Evolutionary conservation across 2,797 vertebrate genomes (phyloP), one percentile per base, ranked within the genome.

Genomic region (Schizothorax lantsangensis): DNA sequence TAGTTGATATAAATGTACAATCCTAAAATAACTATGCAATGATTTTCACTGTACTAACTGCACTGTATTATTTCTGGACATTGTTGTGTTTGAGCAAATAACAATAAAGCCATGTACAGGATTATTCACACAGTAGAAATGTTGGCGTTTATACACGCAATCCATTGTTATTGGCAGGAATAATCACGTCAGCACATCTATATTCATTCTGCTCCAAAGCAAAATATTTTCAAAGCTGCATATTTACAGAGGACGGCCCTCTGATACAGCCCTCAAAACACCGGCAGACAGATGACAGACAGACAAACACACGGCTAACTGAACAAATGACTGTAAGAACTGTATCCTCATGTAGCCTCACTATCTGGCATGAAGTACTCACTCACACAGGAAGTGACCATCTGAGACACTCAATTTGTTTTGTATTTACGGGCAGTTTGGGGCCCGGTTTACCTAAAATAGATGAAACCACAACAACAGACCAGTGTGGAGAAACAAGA

Each of bases 141-240:
- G 69, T 45, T 19, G 47, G 15, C 14, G 2, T 43, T 82, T 8
- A 45, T 30, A 45, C 69, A 75, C 68, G 38, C 49, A 57, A 33
- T 33, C 57, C 79, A 81, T 75, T 83, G 80, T 87, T 75, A 33
- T 12, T 43, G 75, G 36, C 30, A 17, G 52, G 72, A 59, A 54
- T 43, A 75, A 43, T 82, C 59, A 82, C 40, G 17, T 62, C 12
- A 78, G 49, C n/a, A 19, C 47, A 71, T 59, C 73, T 57, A 40
- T n/a, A 64, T 69, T 40, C 52, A 83, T 78, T 71, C 59, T 77
- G 30, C 17, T 66, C 57, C 79, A 77, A 77, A 82, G 6, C 5
- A n/a, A 64, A 75, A 68, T 75, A 75, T 85, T 85, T 85, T 62
- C 57, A 86, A 71, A 62, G 85, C 47, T 23, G 71, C 38, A 33